Evolutionary conservation across 2,797 vertebrate species (phyloP), one percentile per base, ranked within the genome.

Genomic region (Alca torda): DNA sequence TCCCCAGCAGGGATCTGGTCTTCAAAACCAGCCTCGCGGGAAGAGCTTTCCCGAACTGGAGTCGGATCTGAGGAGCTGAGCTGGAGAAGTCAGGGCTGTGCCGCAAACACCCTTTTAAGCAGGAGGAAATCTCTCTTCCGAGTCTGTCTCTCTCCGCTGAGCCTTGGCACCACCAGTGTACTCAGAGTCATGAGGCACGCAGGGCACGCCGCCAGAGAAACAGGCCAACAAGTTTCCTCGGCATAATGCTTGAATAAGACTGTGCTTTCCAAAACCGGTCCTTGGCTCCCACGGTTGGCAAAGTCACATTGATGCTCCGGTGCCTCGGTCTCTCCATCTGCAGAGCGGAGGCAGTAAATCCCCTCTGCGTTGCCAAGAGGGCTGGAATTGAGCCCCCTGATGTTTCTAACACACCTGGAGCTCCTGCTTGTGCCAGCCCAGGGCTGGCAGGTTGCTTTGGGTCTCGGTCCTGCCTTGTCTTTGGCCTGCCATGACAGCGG

Each of bases 81-180:
- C 25, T 60, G 45, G 51, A 76, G 41, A 33, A 35, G 20, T 28
- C 13, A 1, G 56, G 20, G 72, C 77, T 10, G 24, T 21, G 54
- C 61, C 28, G n/a, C 48, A 57, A 46, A 28, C 1, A 26, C 30
- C 46, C 35, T 83, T 10, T 45, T 16, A 23, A 56, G 67, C 61
- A 9, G 7, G 4, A 16, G 93, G 33, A 60, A 75, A 24, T 9
- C 26, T 56, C 61, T 56, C 12, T 45, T 33, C 50, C 14, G 9
- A 81, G 67, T 39, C 72, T 6, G 48, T 14, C 37, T 39, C 33
- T 14, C 76, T 45, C 70, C 20, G 39, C 82, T 19, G 39, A 72
- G 41, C 7, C 0, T 11, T 46, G 63, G 63, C 83, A 26, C 73
- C 20, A 16, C 57, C 3, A 2, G 5, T 9, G 16, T 5, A 6